Conservation (phyloP, 2,113 vertebrate species). For the Ptilorrhoa leucosticta region DNA sequence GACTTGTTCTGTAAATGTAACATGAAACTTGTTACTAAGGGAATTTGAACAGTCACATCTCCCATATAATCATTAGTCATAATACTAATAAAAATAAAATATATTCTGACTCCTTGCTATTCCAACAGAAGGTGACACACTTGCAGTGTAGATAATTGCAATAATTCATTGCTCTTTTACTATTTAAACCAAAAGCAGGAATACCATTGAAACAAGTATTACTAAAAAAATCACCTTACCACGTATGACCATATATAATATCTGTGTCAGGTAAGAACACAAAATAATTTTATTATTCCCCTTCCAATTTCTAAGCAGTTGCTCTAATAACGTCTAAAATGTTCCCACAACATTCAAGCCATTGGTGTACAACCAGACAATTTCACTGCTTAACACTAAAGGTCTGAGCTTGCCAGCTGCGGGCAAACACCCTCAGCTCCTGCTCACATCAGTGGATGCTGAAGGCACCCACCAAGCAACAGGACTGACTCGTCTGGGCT, state of each 20-base stretch:
- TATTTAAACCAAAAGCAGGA: conserved; percentile 5
- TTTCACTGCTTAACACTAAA: not conserved
- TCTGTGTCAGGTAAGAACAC: not conserved
- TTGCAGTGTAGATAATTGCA: not conserved
- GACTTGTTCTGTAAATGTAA: not conserved
- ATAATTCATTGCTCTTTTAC: not conserved
- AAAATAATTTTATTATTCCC: not conserved
- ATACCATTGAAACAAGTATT: not conserved
- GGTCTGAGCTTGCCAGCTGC: not conserved
- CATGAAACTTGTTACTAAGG: not conserved
- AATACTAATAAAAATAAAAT: conserved; percentile 5
- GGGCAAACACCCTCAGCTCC: not conserved
- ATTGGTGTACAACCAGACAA: not conserved
- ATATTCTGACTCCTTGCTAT: not conserved
- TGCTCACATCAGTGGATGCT: not conserved
- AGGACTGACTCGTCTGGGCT: not conserved
- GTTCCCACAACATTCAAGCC: not conserved
- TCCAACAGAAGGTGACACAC: not conserved
- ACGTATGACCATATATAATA: not conserved
- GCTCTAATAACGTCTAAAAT: not conserved
- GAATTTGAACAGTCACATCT: not conserved
- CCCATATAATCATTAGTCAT: not conserved
- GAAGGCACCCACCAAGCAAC: not conserved
- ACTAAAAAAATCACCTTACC: not conserved
- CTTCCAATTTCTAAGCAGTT: not conserved